phyloP scores from a whole-genome alignment of 2,797 vertebrate species.

The Chelmon rostratus region DNA sequence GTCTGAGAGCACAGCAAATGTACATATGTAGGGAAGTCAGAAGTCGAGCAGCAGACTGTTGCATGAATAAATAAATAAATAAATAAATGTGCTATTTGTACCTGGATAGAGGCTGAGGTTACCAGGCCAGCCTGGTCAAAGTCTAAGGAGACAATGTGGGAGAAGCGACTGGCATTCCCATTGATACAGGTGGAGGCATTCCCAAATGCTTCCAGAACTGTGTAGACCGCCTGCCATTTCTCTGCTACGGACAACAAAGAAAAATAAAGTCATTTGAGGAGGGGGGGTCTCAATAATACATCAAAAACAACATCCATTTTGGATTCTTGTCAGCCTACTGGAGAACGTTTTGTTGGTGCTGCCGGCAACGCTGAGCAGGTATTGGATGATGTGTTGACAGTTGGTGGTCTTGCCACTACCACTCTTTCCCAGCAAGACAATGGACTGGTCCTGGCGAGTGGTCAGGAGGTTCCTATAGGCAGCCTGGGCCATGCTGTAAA shows the following conservation, averaged over 20 bases:
- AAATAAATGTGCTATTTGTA: conserved; percentile 65
- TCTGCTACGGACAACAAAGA: conserved; percentile 84
- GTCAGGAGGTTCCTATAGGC: conserved; percentile 96
- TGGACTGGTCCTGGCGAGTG: conserved; percentile 95
- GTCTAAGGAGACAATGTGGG: conserved; percentile 96
- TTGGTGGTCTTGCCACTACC: conserved; percentile 97
- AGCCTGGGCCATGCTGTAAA: conserved; percentile 94
- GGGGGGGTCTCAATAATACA: background rate
- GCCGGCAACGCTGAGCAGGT: conserved; percentile 92
- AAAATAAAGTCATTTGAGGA: background rate
- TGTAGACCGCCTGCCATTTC: conserved; percentile 98
- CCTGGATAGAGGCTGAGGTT: conserved; percentile 96
- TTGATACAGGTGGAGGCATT: conserved; percentile 94
- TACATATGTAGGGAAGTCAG: background rate
- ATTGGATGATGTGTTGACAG: conserved; percentile 96
- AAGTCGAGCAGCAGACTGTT: background rate
- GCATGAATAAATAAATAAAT: background rate
- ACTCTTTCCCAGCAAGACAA: conserved; percentile 92
- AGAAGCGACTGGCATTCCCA: conserved; percentile 94
- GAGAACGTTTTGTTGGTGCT: conserved; percentile 93
- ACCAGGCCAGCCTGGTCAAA: conserved; percentile 97
- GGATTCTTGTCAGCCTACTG: conserved; percentile 81
- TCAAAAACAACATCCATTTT: background rate
- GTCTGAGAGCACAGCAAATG: background rate
- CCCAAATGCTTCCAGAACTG: conserved; percentile 95